Percentiles rank a stretch among this genome's conserved stretches.
Conservation (phyloP, 1,140 invertebrate species). For the Ditylenchus dipsaci region DNA sequence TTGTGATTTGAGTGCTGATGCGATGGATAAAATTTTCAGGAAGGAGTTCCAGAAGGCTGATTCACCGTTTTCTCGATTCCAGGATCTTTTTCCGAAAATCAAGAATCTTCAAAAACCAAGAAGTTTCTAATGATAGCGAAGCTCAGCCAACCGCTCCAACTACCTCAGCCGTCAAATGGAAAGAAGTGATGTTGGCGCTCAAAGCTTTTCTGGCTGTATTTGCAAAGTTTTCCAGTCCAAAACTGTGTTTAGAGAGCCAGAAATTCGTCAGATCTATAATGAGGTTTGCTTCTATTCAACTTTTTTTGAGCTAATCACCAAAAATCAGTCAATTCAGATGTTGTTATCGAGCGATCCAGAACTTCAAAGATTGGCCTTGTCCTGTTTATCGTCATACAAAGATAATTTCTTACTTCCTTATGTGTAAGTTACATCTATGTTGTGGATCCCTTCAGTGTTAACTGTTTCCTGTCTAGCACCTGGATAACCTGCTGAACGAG, state of each 20-base stretch:
- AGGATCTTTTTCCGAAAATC: not conserved
- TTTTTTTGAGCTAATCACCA: no score
- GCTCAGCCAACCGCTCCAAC: no score
- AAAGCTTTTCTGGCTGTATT: not conserved
- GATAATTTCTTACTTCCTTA: not conserved
- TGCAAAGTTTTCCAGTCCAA: conserved; percentile 5
- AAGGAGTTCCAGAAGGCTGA: not conserved
- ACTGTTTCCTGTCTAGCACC: conserved; percentile 7
- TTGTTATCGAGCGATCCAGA: conserved; percentile 1
- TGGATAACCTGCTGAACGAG: conserved; percentile 11
- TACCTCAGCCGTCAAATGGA: not conserved
- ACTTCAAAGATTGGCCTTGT: not conserved
- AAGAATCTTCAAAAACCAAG: not conserved
- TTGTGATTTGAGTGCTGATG: not conserved
- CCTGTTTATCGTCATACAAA: conserved; percentile 3
- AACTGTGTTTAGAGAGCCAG: not conserved
- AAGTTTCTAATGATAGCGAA: no score
- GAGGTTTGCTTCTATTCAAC: no score
- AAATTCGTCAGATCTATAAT: conserved; percentile 1
- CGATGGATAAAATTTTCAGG: not conserved
- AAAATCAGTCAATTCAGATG: not conserved
- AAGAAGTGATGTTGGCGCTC: not conserved
- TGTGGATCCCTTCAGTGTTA: no score
- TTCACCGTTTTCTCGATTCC: not conserved
- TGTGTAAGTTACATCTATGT: not conserved